Evolutionary conservation across 2,797 vertebrate genomes (phyloP).

Genomic region (Adelosebastes latens): DNA sequence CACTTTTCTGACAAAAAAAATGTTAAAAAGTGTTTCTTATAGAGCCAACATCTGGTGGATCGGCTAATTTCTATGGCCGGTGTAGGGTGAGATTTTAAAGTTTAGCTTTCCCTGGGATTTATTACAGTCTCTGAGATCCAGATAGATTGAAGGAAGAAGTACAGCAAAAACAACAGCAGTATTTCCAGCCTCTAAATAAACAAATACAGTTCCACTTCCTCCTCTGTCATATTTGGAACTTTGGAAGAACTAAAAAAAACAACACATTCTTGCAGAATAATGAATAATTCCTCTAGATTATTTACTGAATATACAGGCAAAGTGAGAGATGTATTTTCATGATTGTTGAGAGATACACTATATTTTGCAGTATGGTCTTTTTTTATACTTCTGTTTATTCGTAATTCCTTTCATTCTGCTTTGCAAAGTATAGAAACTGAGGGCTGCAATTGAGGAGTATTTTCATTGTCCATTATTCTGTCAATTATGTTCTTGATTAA

Average conservation of each 20-base stretch:
- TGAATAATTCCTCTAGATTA: slow-evolving; percentile 26
- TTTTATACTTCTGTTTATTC: neutral
- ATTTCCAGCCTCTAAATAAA: neutral
- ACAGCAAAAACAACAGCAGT: neutral
- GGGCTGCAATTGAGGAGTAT: too few relatives aligned
- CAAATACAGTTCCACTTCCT: neutral
- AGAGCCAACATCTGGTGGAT: neutral
- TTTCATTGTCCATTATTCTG: too few relatives aligned
- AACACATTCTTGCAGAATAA: neutral
- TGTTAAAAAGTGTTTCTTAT: neutral
- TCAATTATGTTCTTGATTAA: too few relatives aligned
- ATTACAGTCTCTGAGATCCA: neutral
- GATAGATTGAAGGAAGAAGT: neutral
- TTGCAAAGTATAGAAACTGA: neutral
- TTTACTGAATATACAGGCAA: neutral
- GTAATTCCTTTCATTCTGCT: neutral
- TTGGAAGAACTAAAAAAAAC: neutral
- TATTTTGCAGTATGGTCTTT: neutral
- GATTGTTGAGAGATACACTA: neutral
- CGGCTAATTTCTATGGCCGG: neutral
- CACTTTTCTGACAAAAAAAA: neutral
- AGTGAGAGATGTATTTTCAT: slow-evolving; percentile 12
- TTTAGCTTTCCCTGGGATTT: neutral
- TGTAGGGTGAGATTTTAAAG: neutral
- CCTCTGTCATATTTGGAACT: neutral